Evolutionary conservation across 2,888 invertebrate species (phyloP), one percentile per base, ranked within the genome.

Genomic region (Lucinisca nassula): DNA sequence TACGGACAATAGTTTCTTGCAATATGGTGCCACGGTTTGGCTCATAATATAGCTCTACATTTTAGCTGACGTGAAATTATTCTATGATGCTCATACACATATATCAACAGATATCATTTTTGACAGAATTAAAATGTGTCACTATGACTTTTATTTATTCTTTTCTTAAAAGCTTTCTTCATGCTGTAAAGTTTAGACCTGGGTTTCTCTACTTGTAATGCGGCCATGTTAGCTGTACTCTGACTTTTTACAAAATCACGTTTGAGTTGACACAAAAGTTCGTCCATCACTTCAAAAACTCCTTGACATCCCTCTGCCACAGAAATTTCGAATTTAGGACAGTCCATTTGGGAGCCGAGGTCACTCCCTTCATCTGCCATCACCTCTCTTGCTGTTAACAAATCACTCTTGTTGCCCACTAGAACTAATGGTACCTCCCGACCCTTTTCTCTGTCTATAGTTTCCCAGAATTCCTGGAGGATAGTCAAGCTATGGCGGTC

Each of bases 401-500:
- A 91, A 85, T 95, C 95, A 51, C 91, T 92, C 84, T 95, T 95
- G 88, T 95, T 95, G 55, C 93, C 94, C 4, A 95, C 94, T 12
- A 95, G 85, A 3, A 95, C 94, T 10, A 94, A 49, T 0, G 95
- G 95, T 14, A 89, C 89, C 12, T 93, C 93, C 21, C 79, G 77
- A n/a, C 90, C 93, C 82, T 93, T 93, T n/a, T 88, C 21, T 49
- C 88, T 89, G 67, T 89, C 74, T 10, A 94, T 76, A 12, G 75
- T 55, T 81, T 93, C 93, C 78, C 93, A 93, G 51, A 98, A 97
- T 80, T 97, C 97, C 80, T 98, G 97, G 82, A 98, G 97, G 95
- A 98, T 98, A 96, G 98, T 98, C 96, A 98, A 98, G 37, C 98
- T 98, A 90, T 97, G 97, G 75, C 98, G 97, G 96, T 99, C 98